Base-by-base conservation (phyloP, 2,797 vertebrate species). In the Bovichtus variegatus region DNA sequence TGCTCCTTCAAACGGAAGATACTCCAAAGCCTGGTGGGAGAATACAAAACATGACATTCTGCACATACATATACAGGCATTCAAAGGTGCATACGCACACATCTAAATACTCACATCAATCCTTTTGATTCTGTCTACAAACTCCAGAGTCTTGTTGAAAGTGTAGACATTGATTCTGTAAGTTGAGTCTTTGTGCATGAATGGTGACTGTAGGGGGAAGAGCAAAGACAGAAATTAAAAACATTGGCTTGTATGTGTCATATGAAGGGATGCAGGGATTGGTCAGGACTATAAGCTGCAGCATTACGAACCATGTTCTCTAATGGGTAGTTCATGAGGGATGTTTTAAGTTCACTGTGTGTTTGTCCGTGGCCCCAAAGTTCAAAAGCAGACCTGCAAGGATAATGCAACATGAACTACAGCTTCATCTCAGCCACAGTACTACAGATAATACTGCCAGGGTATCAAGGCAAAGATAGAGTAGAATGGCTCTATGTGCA, bases 151-250 rank as follows among this genome's bases (percentile, higher is more conserved):
- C 94, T 98, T 99, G 92, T 99, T 99, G 89, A 98, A 99, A 3
- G 98, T 96, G 88, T 97, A 97, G 87, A 99, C 96, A 23, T 95
- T 96, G 84, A 99, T 94, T 96, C 96, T 98, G 88, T 99, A 99
- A 0, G 97, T 97, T 27, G 97, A 97, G 36, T 96, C 92, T 78
- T 95, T 87, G 59, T 95, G 94, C 64, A 98, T 94, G 93, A 96
- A 99, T 0, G 96, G 96, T 64, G 90, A 89, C 98, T 99, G 91
- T 77, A 90, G 87, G 80, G 82, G 34, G 19, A 74, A 25, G 1
- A 74, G 5, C 12, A 40, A 3, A 71, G 38, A 76, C 4, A 68
- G 13, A 63, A 76, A 50, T 27, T 0, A 62, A 47, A 41, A 16
- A 23, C 5, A 44, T 38, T 9, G 69, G 19, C 12, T 1, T 27